These are phyloP conservation scores for Eulithis prunata DNA, from an alignment of 2,888 invertebrate genomes.

Conservation along the genomic window DNA sequence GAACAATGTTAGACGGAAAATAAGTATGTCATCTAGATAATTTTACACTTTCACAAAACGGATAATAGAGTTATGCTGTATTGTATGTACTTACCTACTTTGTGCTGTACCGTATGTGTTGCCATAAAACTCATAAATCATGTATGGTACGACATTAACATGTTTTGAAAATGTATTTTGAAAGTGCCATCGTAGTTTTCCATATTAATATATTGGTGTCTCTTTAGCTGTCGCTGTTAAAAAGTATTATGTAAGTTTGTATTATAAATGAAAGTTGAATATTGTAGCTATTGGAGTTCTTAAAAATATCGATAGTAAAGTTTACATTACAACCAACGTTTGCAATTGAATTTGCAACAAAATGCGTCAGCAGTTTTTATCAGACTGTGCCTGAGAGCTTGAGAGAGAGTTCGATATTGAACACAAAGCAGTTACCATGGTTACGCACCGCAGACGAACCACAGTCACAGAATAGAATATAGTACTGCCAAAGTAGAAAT, in stretches of 20 bases:
- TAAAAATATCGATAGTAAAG: neutral
- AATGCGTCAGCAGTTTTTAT: slow-evolving; percentile 7
- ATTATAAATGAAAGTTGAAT: neutral
- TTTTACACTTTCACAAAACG: slow-evolving; percentile 32
- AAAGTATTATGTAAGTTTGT: slow-evolving; percentile 4
- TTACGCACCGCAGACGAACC: slow-evolving; percentile 58
- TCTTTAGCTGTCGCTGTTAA: neutral
- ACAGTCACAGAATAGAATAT: neutral
- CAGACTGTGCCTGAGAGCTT: slow-evolving; percentile 16
- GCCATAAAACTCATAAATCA: slow-evolving; percentile 28
- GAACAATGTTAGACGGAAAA: slow-evolving; percentile 17
- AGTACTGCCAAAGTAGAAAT: neutral
- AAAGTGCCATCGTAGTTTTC: slow-evolving; percentile 7
- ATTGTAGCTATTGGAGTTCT: no score
- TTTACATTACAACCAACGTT: no score
- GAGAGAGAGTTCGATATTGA: slow-evolving; percentile 50
- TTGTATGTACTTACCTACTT: no score
- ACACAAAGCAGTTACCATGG: slow-evolving; percentile 67
- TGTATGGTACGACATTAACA: neutral
- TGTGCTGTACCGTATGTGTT: no score
- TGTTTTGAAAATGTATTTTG: slow-evolving; percentile 15
- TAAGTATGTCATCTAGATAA: slow-evolving; percentile 25
- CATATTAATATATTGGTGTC: neutral
- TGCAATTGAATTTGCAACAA: neutral
- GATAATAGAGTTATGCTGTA: slow-evolving; percentile 21